Base-by-base conservation (phyloP, 2,113 vertebrate genomes). In the Sciurus niger region DNA sequence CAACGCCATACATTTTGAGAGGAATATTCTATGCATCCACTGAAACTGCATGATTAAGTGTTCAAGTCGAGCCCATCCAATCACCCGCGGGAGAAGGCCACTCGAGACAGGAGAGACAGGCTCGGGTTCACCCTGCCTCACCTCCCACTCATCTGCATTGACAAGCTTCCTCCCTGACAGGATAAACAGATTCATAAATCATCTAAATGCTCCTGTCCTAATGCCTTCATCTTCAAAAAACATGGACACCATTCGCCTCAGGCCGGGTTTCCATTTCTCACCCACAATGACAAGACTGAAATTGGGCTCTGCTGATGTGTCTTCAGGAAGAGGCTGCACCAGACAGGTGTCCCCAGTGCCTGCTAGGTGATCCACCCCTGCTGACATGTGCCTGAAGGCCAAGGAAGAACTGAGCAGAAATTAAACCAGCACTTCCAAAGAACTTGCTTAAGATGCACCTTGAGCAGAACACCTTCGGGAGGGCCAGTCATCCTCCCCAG, bases 121-220 rank as follows among this genome's bases (percentile, higher is more conserved):
- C 30, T n/a, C 70, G 67, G 40, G 3, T 30, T 51, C 73, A 70
- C 48, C 88, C 68, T 12, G 3, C 65, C 12, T 20, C 60, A 14
- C 83, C 22, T 22, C 92, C 85, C 96, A 53, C 89, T 93, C 93
- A 55, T 73, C 92, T 5, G 6, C 83, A 43, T n/a, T 63, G 92
- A 87, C 90, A 70, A 80, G 93, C 28, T 34, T 63, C 83, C 93
- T 70, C 91, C 85, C 55, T 46, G 84, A 90, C 24, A 7, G 89
- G 48, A 65, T 60, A 84, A 95, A 96, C 92, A 97, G 76, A 70
- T 89, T 94, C 91, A 91, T 85, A 96, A 94, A 93, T 91, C 95
- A 94, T 17, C 51, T 65, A 95, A 76, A 94, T 3, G 83, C 65
- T 46, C 82, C 51, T 24, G 46, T 92, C 91, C 60, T 37, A 40